Evolutionary conservation across 2,113 vertebrate species (phyloP).

Genomic region (Oplegnathus fasciatus): DNA sequence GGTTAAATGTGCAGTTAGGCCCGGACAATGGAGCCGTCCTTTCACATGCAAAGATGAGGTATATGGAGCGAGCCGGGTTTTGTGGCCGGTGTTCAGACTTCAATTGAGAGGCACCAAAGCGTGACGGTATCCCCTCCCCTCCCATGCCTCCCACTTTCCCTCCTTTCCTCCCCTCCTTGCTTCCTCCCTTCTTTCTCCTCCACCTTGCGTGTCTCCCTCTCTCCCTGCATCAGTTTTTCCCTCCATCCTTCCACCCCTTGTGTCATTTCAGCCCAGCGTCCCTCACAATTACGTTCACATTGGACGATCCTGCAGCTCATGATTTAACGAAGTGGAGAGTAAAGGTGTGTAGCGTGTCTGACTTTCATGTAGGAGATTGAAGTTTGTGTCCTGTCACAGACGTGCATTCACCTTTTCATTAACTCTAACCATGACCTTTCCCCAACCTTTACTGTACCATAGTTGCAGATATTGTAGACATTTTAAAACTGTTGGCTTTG

Average conservation of each 20-base stretch:
- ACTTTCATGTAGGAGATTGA: too few species aligned
- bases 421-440: background rate
- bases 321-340: background rate
- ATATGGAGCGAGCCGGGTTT: conserved; percentile 80
- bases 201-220: background rate
- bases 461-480: too few species aligned
- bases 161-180: conserved; percentile 22
- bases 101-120: conserved; percentile 82
- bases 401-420: background rate
- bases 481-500: too few species aligned
- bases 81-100: conserved; percentile 76
- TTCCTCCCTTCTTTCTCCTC: background rate
- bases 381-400: background rate
- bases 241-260: conserved; percentile 12
- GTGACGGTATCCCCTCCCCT: conserved; percentile 74
- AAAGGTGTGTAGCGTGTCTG: too few species aligned
- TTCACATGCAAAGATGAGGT: conserved; percentile 85
- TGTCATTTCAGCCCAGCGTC: background rate
- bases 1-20: conserved; percentile 85
- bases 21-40: conserved; percentile 73
- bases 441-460: background rate
- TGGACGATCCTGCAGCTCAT: background rate
- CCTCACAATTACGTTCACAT: fast-evolving
- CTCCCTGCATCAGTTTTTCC: background rate
- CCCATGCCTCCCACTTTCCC: conserved; percentile 47